Conservation (phyloP, 2,888 invertebrate species). For the Drosophila hawaiiensis region DNA sequence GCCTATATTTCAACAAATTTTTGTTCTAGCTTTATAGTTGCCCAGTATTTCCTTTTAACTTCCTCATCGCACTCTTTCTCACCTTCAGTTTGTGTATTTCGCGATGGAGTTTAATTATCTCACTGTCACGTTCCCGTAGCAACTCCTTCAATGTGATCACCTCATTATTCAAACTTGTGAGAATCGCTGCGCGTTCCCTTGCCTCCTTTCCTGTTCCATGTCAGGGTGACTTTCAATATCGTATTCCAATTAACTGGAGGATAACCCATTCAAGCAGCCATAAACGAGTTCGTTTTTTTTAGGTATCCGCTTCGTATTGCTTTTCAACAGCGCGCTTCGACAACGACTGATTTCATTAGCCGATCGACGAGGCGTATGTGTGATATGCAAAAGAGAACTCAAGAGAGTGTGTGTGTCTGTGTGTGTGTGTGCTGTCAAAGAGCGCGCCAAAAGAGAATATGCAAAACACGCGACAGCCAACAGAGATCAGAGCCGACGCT, state of each 20-base stretch:
- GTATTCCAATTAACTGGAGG: conserved; percentile 17
- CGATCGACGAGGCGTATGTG: conserved; percentile 71
- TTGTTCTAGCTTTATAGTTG: neutral
- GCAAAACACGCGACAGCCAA: conserved; percentile 18
- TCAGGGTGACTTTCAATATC: conserved; percentile 15
- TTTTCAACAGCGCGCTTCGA: conserved; percentile 50
- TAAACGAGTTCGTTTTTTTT: neutral
- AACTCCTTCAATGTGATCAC: conserved; percentile 87
- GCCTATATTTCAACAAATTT: neutral
- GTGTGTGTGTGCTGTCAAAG: neutral
- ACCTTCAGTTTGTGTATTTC: conserved; percentile 88
- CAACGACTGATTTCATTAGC: conserved; percentile 53
- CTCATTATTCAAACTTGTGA: conserved; percentile 86
- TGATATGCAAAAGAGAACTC: conserved; percentile 50
- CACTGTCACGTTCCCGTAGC: conserved; percentile 87
- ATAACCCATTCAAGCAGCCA: conserved; percentile 42
- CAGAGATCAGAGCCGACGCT: conserved; percentile 42
- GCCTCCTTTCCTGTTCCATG: conserved; percentile 58
- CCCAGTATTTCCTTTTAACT: neutral
- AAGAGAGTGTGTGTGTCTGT: neutral
- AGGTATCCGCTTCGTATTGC: conserved; percentile 31
- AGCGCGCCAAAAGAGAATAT: conserved; percentile 30
- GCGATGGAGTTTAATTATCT: conserved; percentile 88
- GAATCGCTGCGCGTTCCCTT: conserved; percentile 82
- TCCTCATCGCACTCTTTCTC: conserved; percentile 15